Evolutionary conservation across 2,888 invertebrate genomes (phyloP), one percentile per base, ranked within the genome.

Genomic region (Rugalucina vietnamica): DNA sequence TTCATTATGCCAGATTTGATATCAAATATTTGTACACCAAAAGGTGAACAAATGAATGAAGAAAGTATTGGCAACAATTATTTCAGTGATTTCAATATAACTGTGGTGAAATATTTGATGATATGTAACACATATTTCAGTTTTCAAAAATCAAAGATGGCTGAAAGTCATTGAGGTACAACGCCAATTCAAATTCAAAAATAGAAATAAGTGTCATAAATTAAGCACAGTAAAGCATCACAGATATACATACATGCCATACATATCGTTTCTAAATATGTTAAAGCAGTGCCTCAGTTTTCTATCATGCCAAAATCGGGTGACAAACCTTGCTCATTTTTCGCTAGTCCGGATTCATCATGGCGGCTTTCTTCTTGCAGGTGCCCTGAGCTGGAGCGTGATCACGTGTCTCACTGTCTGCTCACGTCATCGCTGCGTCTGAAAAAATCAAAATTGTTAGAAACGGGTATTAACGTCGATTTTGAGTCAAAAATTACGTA

Each of bases 281-380:
- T 8, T 21, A 32, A n/a, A 76, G 12, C 18, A 29, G 49, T 29
- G 14, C 39, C 70, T 27, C 27, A 39, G n/a, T 21, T 32, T 27
- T 1, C 14, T 27, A n/a, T 37, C 37, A 39, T 65, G 29, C 32
- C 29, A 76, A 85, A 85, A 85, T 84, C 49, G 49, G 49, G 72
- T 54, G 60, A 80, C 88, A 82, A 82, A 91, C 91, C 91, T 91
- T 90, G 89, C 89, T 92, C 91, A 91, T 91, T 85, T 88, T 90
- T 86, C 85, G 84, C 65, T 89, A 86, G 79, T 84, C 83, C 82
- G 79, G 82, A 84, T 79, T 82, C 87, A 87, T 86, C 89, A 91
- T 90, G 89, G 90, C 90, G 91, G 91, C 88, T 85, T 86, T 89
- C 75, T 74, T 80, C 81, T 84, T 86, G 82, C 86, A 60, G 65